Conservation (phyloP, 2,113 vertebrate genomes). For the Elachura formosa region DNA sequence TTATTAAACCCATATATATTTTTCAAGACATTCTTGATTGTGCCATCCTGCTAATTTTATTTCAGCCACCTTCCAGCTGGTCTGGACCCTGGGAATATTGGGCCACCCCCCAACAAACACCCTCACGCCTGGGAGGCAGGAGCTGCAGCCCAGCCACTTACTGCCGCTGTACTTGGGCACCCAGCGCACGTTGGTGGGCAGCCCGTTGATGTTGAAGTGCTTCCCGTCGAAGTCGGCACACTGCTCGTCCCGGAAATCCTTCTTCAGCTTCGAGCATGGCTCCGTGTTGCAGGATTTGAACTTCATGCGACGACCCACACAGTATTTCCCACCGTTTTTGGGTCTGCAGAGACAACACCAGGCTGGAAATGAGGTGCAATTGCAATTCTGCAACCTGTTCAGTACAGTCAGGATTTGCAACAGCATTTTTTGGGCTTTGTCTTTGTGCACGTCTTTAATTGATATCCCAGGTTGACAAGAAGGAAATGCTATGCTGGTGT, state of each 20-base stretch:
- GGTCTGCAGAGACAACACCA: conserved; percentile 74
- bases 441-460: neutral
- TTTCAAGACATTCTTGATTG: too few species aligned
- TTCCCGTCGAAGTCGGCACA: conserved; percentile 90
- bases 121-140: too few species aligned
- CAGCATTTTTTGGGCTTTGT: neutral
- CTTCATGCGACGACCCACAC: conserved; percentile 94
- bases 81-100: too few species aligned
- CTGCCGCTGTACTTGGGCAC: conserved; percentile 98
- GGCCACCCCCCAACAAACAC: too few species aligned
- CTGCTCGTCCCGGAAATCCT: conserved; percentile 95
- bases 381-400: neutral
- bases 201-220: conserved; percentile 97
- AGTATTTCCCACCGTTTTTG: conserved; percentile 91
- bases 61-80: too few species aligned
- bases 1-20: too few species aligned
- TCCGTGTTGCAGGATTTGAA: conserved; percentile 97
- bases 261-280: conserved; percentile 87
- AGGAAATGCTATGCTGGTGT: neutral
- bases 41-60: too few species aligned
- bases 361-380: neutral
- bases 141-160: conserved; percentile 67
- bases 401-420: neutral
- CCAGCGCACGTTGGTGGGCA: conserved; percentile 94
- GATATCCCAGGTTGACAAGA: neutral